These are phyloP conservation scores for Rapana venosa DNA, from an alignment of 2,888 invertebrate species.

Conservation along the genomic window DNA sequence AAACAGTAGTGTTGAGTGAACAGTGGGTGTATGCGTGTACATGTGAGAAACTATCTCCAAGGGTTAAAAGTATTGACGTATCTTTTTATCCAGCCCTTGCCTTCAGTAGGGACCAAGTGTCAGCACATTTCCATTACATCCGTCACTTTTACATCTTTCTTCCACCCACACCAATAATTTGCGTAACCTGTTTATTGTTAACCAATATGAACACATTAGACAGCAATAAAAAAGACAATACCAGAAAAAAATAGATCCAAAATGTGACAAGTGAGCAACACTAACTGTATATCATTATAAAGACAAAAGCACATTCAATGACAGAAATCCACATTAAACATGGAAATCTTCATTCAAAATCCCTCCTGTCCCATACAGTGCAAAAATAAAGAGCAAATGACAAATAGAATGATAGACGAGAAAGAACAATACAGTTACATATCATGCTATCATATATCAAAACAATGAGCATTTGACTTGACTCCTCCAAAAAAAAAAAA, in stretches of 20 bases:
- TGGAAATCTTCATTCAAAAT: background rate
- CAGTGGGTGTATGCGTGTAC: too few species aligned
- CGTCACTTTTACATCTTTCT: too few species aligned
- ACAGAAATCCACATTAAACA: background rate
- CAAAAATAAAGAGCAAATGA: background rate
- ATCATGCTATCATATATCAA: too few species aligned
- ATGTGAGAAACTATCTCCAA: too few species aligned
- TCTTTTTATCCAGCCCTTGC: too few species aligned
- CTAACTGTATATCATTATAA: background rate
- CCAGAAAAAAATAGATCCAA: background rate
- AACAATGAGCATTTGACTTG: too few species aligned
- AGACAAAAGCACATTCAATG: too few species aligned
- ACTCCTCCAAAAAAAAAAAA: too few species aligned
- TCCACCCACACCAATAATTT: background rate
- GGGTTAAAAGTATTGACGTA: too few species aligned
- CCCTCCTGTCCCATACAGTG: background rate
- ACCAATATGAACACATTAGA: background rate
- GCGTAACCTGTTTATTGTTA: conserved; percentile 1
- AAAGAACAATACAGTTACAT: background rate
- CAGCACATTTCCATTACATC: too few species aligned
- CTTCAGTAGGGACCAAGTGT: too few species aligned
- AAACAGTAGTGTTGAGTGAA: too few species aligned
- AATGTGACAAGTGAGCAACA: conserved; percentile 6
- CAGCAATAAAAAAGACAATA: background rate
- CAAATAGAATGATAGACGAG: background rate